Evolutionary conservation across 2,113 vertebrate genomes (phyloP), one percentile per base, ranked within the genome.

Genomic region (Spea multiplicata): DNA sequence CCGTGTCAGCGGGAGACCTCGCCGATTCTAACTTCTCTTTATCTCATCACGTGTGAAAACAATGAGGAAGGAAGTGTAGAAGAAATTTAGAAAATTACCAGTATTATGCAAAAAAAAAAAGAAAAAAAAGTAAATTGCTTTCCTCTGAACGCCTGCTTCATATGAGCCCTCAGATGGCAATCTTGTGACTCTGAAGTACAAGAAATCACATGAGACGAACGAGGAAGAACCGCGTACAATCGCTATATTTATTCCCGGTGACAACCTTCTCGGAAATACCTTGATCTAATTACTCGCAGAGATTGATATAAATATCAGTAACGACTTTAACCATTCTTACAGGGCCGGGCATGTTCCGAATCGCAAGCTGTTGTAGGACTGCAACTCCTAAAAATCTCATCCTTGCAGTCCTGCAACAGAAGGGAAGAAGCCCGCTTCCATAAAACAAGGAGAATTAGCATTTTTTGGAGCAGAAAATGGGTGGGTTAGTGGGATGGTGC

Each of bases 261-360:
- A 84, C 87, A 86, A 85, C 92, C 87, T 96, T 98, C 94, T 95
- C 91, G 93, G 94, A 96, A 97, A 92, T 90, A 92, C 90, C 91
- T 92, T 92, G 87, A 93, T 93, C 95, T 89, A 87, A 94, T 95
- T 95, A 92, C 86, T 92, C 87, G 88, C 86, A 89, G 85, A 87
- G 83, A 86, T 83, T 84, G 87, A 89, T 86, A 91, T 92, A 93
- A 92, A 91, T 90, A 87, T 87, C 82, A 85, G 79, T 87, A 79
- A 86, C 81, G 82, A 75, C 76, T 12, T 59, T 80, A 67, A 67
- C 70, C 52, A 44, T 46, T 48, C 7, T 46, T 3, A 6, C 64
- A 13, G 6, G 55, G 55, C 4, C 55, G 10, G 10, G 55, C 55
- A 4, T 13, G 10, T 12, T 8, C 2, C 10, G 55, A 53, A 53